phyloP scores from a whole-genome alignment of 2,888 invertebrate genomes.

The Pomacea canaliculata region DNA sequence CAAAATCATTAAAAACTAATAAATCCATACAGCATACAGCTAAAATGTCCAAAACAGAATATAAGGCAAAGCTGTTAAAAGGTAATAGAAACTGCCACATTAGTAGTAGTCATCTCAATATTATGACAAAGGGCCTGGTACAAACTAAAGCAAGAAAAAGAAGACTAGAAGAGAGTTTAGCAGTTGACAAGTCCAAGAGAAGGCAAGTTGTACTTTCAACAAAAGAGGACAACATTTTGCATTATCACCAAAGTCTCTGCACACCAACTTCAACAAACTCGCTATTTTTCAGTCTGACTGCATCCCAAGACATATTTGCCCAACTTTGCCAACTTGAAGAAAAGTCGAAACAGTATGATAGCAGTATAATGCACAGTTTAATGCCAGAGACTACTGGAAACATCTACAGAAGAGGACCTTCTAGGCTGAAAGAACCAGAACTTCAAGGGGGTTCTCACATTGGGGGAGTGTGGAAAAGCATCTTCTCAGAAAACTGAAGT shows the following conservation, averaged over 20 bases:
- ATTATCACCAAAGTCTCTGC: neutral
- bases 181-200: too few species aligned
- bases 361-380: conserved; percentile 1
- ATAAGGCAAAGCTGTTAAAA: too few species aligned
- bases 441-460: neutral
- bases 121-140: too few species aligned
- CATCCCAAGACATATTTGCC: conserved; percentile 13
- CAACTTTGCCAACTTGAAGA: conserved; percentile 17
- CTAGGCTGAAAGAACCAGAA: neutral
- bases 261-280: neutral
- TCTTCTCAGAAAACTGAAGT: conserved; percentile 9
- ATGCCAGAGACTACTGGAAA: conserved; percentile 2
- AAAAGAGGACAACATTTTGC: neutral
- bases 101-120: too few species aligned
- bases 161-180: too few species aligned
- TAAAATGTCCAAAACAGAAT: too few species aligned
- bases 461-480: conserved; percentile 20
- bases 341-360: conserved; percentile 17
- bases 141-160: too few species aligned
- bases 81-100: too few species aligned
- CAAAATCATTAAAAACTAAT: too few species aligned
- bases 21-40: too few species aligned
- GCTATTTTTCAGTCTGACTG: neutral
- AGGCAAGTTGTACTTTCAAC: neutral
- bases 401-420: neutral